Conservation (phyloP, 2,888 invertebrate species). For the Lissocephala sabroskyi region DNA sequence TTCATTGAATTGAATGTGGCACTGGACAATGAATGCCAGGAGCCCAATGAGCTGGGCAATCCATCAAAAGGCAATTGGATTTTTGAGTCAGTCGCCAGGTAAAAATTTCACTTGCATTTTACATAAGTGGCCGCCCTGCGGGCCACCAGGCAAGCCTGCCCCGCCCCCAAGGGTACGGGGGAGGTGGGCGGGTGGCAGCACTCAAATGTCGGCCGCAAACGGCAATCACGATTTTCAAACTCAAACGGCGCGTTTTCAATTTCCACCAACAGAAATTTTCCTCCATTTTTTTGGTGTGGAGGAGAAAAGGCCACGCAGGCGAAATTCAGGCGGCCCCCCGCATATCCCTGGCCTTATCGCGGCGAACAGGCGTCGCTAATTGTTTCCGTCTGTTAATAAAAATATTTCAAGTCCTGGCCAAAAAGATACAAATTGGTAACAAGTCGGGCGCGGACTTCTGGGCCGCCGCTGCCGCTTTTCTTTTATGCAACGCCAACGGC, state of each 20-base stretch:
- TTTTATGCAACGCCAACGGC: slow-evolving; percentile 52
- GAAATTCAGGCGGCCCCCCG: background rate
- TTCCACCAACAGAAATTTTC: too few species aligned
- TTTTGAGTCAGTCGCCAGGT: too few species aligned
- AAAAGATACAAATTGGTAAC: slow-evolving; percentile 61
- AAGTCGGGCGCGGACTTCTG: too few species aligned
- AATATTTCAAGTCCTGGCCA: slow-evolving; percentile 59
- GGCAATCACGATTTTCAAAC: slow-evolving; percentile 60
- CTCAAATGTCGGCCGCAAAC: slow-evolving; percentile 49
- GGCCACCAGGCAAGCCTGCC: slow-evolving; percentile 10
- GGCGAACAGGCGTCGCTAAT: slow-evolving; percentile 61
- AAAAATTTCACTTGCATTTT: too few species aligned
- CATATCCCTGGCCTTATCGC: slow-evolving; percentile 4
- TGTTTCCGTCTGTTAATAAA: slow-evolving; percentile 69
- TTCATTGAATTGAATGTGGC: too few species aligned
- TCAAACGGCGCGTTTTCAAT: slow-evolving; percentile 59
- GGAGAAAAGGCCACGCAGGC: slow-evolving; percentile 42
- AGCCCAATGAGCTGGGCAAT: too few species aligned
- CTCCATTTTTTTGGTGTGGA: slow-evolving; percentile 8
- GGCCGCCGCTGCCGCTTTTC: too few species aligned
- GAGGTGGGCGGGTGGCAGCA: slow-evolving; percentile 4
- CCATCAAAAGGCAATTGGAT: too few species aligned
- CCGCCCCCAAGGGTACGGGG: slow-evolving; percentile 13
- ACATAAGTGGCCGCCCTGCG: slow-evolving; percentile 23
- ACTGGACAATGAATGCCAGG: too few species aligned